These are phyloP conservation scores for Gobius niger DNA, from an alignment of 2,113 vertebrate species.

Conservation along the genomic window DNA sequence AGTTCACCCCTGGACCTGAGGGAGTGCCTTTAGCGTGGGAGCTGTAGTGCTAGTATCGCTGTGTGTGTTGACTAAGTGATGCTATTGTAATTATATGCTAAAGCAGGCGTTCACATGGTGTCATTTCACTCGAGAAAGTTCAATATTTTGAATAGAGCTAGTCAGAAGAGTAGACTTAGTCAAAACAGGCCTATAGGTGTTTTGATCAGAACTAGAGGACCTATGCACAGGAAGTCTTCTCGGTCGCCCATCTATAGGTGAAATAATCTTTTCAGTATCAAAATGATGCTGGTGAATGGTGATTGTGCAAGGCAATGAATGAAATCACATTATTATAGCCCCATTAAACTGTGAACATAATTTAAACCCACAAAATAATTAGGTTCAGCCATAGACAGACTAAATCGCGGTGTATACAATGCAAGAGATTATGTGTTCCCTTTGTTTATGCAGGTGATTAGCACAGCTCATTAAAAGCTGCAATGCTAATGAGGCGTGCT, in stretches of 20 bases:
- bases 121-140: slow-evolving; percentile 14
- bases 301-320: too few species aligned
- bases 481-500: slow-evolving; percentile 36
- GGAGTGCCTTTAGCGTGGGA: slow-evolving; percentile 39
- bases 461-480: slow-evolving; percentile 42
- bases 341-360: too few species aligned
- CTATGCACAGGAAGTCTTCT: too few species aligned
- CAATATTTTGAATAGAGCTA: too few species aligned
- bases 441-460: slow-evolving; percentile 33
- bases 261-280: too few species aligned
- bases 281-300: too few species aligned
- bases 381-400: background rate
- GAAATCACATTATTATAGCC: too few species aligned
- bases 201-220: too few species aligned
- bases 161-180: too few species aligned
- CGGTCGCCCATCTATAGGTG: too few species aligned
- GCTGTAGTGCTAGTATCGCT: slow-evolving; percentile 3
- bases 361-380: too few species aligned
- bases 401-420: slow-evolving; percentile 7
- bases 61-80: slow-evolving; percentile 13
- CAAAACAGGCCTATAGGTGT: too few species aligned
- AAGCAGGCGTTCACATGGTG: slow-evolving; percentile 19
- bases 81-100: slow-evolving; percentile 52
- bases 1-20: slow-evolving; percentile 37
- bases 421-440: slow-evolving; percentile 9